phyloP scores from a whole-genome alignment of 2,113 vertebrate genomes.

The Gambusia holbrooki region DNA sequence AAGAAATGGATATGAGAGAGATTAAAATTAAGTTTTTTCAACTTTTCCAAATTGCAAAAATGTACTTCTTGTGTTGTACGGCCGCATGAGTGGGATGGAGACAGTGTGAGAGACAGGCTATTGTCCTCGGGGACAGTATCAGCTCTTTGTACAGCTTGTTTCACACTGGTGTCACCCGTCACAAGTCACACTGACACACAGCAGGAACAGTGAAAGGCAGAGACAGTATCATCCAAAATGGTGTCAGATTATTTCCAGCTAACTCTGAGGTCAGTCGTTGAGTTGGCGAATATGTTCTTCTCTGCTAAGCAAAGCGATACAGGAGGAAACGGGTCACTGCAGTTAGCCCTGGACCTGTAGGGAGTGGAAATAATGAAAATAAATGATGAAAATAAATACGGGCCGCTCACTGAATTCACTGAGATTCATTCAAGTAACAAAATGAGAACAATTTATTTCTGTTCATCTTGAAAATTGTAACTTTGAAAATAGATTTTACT shows the following conservation, averaged over 20 bases:
- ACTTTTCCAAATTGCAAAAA: slow-evolving; percentile 25
- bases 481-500: neutral
- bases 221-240: slow-evolving; percentile 17
- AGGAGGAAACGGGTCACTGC: slow-evolving; percentile 7
- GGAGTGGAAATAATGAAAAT: neutral
- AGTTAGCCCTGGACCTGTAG: neutral
- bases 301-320: neutral
- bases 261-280: slow-evolving; percentile 10
- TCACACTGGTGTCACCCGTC: slow-evolving; percentile 62
- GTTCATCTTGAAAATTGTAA: neutral
- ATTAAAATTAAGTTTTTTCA: neutral
- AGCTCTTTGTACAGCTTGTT: slow-evolving; percentile 62
- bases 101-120: slow-evolving; percentile 42
- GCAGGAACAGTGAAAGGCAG: slow-evolving; percentile 7
- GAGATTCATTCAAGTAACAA: no score
- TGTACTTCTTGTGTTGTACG: slow-evolving; percentile 22
- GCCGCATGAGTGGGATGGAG: slow-evolving; percentile 32
- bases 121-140: slow-evolving; percentile 59
- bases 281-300: neutral
- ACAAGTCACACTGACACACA: slow-evolving; percentile 37
- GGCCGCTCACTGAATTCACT: neutral
- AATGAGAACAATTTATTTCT: neutral
- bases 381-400: neutral
- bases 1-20: slow-evolving; percentile 24
- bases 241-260: slow-evolving; percentile 19